These are phyloP conservation scores for Cygnus olor DNA, from an alignment of 2,797 vertebrate species.

Conservation along the genomic window DNA sequence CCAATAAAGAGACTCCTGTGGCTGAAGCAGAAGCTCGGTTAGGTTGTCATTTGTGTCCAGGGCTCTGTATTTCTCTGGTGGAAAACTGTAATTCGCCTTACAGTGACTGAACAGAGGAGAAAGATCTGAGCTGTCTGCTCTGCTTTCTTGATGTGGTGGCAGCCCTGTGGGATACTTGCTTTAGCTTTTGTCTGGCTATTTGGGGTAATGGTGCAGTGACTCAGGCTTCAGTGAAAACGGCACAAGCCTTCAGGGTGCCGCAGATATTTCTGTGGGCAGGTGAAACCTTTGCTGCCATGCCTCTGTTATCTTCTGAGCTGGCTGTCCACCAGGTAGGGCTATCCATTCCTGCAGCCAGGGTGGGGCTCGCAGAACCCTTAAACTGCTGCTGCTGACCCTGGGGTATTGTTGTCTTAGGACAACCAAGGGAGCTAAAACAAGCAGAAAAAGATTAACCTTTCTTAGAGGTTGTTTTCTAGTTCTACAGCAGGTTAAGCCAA, in stretches of 20 bases:
- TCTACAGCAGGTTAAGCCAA: not conserved
- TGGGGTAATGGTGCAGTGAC: not conserved
- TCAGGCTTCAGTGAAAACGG: not conserved
- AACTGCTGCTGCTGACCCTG: not conserved
- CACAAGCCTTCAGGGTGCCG: not conserved
- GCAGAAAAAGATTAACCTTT: not conserved
- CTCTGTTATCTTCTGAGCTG: not conserved
- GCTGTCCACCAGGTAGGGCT: not conserved
- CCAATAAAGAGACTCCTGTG: not conserved
- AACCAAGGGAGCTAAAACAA: not conserved
- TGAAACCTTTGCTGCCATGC: not conserved
- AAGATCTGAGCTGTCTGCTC: not conserved
- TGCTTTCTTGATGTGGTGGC: not conserved
- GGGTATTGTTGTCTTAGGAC: not conserved
- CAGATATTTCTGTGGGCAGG: not conserved
- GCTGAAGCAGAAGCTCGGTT: not conserved
- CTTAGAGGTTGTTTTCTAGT: not conserved
- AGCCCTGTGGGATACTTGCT: not conserved
- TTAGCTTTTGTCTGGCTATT: not conserved
- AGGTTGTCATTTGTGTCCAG: not conserved
- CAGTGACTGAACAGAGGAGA: not conserved
- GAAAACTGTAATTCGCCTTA: not conserved
- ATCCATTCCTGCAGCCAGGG: rapidly evolving
- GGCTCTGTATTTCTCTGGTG: not conserved
- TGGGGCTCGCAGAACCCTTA: rapidly evolving